Percentiles rank a stretch among this genome's conserved stretches.
Evolutionary conservation across 2,888 invertebrate species (phyloP).

Genomic region (Notodromas monacha): DNA sequence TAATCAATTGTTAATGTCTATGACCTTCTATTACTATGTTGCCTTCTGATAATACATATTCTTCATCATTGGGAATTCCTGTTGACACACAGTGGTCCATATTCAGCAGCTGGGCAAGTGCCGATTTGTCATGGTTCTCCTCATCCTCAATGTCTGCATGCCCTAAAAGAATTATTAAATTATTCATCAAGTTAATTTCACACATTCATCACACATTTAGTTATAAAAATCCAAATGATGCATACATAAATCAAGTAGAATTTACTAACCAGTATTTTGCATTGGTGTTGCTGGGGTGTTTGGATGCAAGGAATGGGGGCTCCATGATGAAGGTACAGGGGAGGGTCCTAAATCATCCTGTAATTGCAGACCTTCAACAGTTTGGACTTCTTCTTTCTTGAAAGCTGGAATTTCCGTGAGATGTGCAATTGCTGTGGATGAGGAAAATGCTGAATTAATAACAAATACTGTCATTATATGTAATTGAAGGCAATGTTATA

Average conservation of each 20-base stretch:
- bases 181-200: not conserved
- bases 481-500: not conserved
- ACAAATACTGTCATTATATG: not conserved
- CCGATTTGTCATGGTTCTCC: no score
- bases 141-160: constrained; percentile 1
- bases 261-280: not conserved
- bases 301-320: constrained; percentile 1
- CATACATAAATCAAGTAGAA: not conserved
- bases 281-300: constrained; percentile 2
- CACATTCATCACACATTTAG: not conserved
- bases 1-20: no score
- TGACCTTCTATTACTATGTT: no score
- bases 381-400: constrained; percentile 4
- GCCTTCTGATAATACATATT: no score
- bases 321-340: not conserved
- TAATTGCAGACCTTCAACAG: not conserved
- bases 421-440: not conserved
- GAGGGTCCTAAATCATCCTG: not conserved
- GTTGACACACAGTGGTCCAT: no score
- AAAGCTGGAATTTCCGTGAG: constrained; percentile 1
- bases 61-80: no score
- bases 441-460: not conserved
- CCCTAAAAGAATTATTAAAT: not conserved
- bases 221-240: not conserved
- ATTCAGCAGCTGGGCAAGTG: no score